Conservation (phyloP, 35 echinoderm and acorn worm genomes). For the Heliocidaris erythrogramma region DNA sequence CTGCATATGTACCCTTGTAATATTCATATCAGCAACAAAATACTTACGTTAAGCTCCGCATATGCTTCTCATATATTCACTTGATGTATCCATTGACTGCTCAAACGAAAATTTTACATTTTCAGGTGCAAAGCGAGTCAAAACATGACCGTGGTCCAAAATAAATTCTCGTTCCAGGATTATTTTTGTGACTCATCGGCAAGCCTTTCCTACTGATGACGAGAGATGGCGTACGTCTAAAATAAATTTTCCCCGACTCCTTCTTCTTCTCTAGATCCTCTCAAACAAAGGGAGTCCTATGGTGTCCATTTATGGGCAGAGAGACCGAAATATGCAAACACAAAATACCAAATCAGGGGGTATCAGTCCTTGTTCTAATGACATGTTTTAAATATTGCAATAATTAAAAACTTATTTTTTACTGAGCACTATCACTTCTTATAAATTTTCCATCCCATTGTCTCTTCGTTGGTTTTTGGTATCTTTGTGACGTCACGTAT, state of each 20-base stretch:
- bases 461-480: background rate
- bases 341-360: background rate
- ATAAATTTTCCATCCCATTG: background rate
- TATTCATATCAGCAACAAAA: background rate
- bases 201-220: background rate
- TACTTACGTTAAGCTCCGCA: background rate
- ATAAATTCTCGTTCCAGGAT: background rate
- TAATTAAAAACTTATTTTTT: background rate
- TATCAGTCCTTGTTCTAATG: background rate
- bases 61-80: background rate
- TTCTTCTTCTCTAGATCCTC: background rate
- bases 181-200: conserved; percentile 26
- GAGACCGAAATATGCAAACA: background rate
- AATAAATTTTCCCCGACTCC: background rate
- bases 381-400: background rate
- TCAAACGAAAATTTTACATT: background rate
- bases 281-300: background rate
- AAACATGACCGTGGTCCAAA: conserved; percentile 11
- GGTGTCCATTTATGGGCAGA: background rate
- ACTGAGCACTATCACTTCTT: background rate
- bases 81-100: background rate
- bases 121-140: background rate
- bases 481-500: conserved; percentile 16
- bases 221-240: conserved; percentile 19
- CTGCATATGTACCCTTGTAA: background rate